These are phyloP conservation scores for Drosophila kambysellisi DNA, from an alignment of 2,888 invertebrate species.

Conservation along the genomic window DNA sequence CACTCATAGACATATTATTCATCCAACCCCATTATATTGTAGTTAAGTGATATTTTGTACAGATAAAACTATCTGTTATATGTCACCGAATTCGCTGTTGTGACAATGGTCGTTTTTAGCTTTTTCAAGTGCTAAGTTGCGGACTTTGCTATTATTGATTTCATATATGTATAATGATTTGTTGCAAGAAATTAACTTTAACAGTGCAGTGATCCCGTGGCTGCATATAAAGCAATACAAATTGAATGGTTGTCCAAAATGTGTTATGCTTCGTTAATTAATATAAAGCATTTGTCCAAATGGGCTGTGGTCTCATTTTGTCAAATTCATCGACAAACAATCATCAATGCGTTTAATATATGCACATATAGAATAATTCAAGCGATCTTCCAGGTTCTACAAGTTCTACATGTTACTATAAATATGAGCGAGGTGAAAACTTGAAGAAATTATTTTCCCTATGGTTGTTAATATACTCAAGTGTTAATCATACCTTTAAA, in stretches of 20 bases:
- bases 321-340: constrained; percentile 41
- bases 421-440: constrained; percentile 48
- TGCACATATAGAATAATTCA: not conserved
- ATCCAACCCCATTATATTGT: not conserved
- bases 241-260: constrained; percentile 38
- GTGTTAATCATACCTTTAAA: too few relatives aligned
- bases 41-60: not conserved
- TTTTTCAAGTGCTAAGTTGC: not conserved
- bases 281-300: constrained; percentile 36
- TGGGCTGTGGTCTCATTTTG: constrained; percentile 33
- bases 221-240: constrained; percentile 40
- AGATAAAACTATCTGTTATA: not conserved
- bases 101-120: not conserved
- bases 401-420: too few relatives aligned
- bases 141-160: not conserved
- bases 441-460: constrained; percentile 32
- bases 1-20: not conserved
- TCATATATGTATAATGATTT: not conserved
- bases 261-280: constrained; percentile 31
- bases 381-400: not conserved
- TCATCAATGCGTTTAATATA: not conserved
- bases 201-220: constrained; percentile 11
- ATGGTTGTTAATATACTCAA: too few relatives aligned
- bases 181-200: too few relatives aligned
- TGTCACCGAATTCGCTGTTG: too few relatives aligned